These are phyloP conservation scores for Drymodes brunneopygia DNA, from an alignment of 2,113 vertebrate species.

Conservation along the genomic window DNA sequence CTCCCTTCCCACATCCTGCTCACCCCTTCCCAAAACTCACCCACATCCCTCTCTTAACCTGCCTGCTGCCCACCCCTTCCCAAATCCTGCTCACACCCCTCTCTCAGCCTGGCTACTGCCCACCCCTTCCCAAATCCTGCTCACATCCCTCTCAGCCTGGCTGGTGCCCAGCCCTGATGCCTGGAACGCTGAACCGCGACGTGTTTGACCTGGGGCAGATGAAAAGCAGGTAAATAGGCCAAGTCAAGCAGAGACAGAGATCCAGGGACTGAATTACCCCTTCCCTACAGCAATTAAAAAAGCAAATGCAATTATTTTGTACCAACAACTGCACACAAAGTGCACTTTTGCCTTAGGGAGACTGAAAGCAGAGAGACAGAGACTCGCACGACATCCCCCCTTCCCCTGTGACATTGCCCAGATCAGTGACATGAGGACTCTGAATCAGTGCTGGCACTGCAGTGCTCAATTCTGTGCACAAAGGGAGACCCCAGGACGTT, in stretches of 20 bases:
- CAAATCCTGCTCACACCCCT: background rate
- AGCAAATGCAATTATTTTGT: conserved; percentile 32
- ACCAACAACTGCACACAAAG: background rate
- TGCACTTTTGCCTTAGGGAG: conserved; percentile 31
- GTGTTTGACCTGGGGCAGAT: background rate
- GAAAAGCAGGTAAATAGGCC: conserved; percentile 22
- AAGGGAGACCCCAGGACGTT: background rate
- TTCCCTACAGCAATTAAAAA: conserved; percentile 10
- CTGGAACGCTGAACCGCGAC: accelerated
- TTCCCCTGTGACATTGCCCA: background rate
- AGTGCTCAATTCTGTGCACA: accelerated
- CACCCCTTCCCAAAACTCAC: background rate
- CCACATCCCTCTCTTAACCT: background rate
- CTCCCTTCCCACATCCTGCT: background rate
- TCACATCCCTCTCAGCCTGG: background rate
- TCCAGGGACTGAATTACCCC: background rate
- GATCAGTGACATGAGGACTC: background rate
- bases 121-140: background rate
- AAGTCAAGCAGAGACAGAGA: background rate
- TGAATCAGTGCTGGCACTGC: background rate
- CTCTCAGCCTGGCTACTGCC: background rate
- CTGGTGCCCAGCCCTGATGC: background rate
- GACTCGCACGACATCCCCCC: background rate
- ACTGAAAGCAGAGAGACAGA: background rate
- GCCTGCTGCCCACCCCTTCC: background rate